These are phyloP conservation scores for Pygoscelis adeliae DNA, from an alignment of 2,113 vertebrate species.

Conservation along the genomic window DNA sequence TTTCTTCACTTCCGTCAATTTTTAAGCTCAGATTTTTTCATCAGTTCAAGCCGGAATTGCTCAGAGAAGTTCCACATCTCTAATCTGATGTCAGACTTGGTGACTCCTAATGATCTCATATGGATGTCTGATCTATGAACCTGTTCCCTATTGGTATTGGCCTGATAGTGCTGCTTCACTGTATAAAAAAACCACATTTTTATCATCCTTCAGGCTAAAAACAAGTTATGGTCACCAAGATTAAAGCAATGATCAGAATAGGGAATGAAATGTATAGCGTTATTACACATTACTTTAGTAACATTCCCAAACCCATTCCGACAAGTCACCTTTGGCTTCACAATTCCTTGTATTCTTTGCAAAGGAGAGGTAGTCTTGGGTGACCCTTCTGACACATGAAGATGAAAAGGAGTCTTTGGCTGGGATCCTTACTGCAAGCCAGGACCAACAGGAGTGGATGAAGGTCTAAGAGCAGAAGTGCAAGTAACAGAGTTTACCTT, in stretches of 20 bases:
- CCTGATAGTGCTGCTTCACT: background rate
- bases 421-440: background rate
- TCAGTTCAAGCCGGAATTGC: background rate
- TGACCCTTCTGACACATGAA: background rate
- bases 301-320: background rate
- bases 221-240: background rate
- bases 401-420: background rate
- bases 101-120: background rate
- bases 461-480: background rate
- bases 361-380: background rate
- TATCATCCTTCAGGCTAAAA: background rate
- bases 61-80: background rate
- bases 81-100: background rate
- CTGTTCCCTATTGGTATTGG: background rate
- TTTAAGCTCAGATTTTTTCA: background rate
- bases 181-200: background rate
- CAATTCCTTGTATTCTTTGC: background rate
- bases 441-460: background rate
- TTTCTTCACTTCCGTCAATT: background rate
- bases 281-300: background rate
- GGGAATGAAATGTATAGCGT: background rate
- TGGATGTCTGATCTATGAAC: background rate
- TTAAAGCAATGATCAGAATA: background rate
- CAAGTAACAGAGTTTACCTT: background rate
- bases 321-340: background rate